Base-by-base conservation (phyloP, 2,113 vertebrate genomes). In the Paramormyrops kingsleyae region DNA sequence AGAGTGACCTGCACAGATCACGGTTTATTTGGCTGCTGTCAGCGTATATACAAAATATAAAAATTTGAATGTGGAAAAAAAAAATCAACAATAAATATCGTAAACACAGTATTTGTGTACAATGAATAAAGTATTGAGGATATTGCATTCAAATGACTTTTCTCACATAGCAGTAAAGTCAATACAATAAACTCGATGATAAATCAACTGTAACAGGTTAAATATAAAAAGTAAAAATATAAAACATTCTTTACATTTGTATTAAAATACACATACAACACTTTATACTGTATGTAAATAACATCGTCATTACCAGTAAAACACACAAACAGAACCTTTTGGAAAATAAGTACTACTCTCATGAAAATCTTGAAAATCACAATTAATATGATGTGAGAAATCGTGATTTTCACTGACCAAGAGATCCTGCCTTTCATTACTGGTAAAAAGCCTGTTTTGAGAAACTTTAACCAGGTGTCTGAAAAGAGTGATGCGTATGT, bases 171-270 rank as follows among this genome's bases (percentile, higher is more conserved):
- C 92, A 91, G 35, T 92, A 94, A 92, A 87, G 31, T 31, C 47
- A 52, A 56, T 53, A 87, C 47, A 53, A 93, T 91, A 92, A 93
- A 93, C 83, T 93, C 91, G 89, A 93, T 91, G 70, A 46, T 92
- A 94, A 93, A 87, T 92, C 92, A 95, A 94, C 92, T 92, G 92
- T 91, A 94, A 94, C 93, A 93, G 94, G 92, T 93, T 93, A 92
- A 91, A 94, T 95, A 95, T 93, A 95, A 96, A 95, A 95, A 95
- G 94, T 96, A 95, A 95, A 96, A 96, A 96, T 95, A 95, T 91
- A 94, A 94, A 92, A 94, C 91, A 94, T 91, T 95, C 91, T 94
- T 95, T 90, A 92, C 74, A 92, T 21, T 87, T 90, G 74, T 70
- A 92, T 88, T 93, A 89, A 93, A 95, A 92, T 91, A 93, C 90